Base-by-base conservation (phyloP, 1,140 invertebrate genomes). In the Tetragnatha versicolor region DNA sequence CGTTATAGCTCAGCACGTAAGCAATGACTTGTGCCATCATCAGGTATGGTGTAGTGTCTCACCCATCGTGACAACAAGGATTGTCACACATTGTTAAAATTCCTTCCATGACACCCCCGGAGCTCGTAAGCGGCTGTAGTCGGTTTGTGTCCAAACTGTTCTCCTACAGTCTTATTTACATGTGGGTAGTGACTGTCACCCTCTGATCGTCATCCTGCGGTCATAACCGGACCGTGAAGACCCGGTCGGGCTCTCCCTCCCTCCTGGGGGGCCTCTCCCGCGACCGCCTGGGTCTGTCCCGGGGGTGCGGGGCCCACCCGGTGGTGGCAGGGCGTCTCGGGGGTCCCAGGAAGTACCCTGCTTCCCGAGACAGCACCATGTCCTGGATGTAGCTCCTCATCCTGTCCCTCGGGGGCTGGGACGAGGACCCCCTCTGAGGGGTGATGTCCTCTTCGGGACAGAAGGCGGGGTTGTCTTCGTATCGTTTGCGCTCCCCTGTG, bases 371-470 rank as follows among this genome's bases (percentile, higher is more conserved):
- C 5, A 58, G 55, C 4, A 65, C 53, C 0, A 76, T 14, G 33
- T 69, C 76, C 58, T 78, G 49, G 39, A 78, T 68, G 20, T 78
- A 78, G 17, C 76, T 60, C 9, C 76, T 66, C 76, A 78, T 78
- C 17, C 76, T 49, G 29, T 78, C 65, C n/a, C 76, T 31, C n/a
- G 73, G 73, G 14, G 53, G 65, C 14, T 47, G 60, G 47, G 63
- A 78, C 12, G 76, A 78, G 3, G 73, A 76, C 12, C 73, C 53
- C 7, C 66, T 5, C 4, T 25, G 14, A n/a, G 12, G 31, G 33
- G 0, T 17, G 17, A 27, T 17, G 10, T 31, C 10, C n/a, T 14
- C 14, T 33, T n/a, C 42, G 10, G 7, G 25, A 27, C 9, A 39
- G 29, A 47, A 1, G 29, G 4, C 37, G 58, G 20, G 39, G 51